Base-by-base conservation (phyloP, 2,797 vertebrate genomes). In the Clarias pachynema region DNA sequence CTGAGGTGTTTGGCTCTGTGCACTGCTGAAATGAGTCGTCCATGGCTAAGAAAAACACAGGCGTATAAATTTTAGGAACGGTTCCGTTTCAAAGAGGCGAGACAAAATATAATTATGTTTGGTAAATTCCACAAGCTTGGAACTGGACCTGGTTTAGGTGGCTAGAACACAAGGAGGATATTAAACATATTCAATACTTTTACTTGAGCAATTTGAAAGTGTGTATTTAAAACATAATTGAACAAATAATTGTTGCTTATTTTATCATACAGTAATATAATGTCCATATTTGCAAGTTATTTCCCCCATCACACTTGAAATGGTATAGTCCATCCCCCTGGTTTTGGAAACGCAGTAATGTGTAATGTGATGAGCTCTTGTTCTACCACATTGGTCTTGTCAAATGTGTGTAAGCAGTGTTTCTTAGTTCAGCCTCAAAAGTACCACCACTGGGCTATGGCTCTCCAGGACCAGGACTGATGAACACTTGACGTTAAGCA, bases 71-170 rank as follows among this genome's bases (percentile, higher is more conserved):
- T 56, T 86, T 37, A 49, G n/a, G 49, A 44, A 69, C 34, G 62
- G 60, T 84, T 60, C 70, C 29, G 3, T 83, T 83, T 87, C 69
- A 82, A 85, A 81, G 62, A 74, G 44, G 60, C 18, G 7, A 81
- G 40, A 34, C 74, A 69, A 86, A 84, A 84, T 79, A 69, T 69
- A 73, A 84, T 63, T 31, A 5, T 53, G 56, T 80, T 80, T 34
- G 10, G 14, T 72, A 60, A 86, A 82, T 83, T 77, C 66, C 82
- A 74, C 44, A 65, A 57, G 29, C 60, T 70, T 29, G 49, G n/a
- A 81, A 53, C 26, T 70, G 79, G 62, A 69, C 79, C 73, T 85
- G 83, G 83, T 86, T 63, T 84, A 79, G 75, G 56, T 70, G 81
- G 60, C 80, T 53, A 31, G 72, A 29, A 49, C 29, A 70, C 60